Evolutionary conservation across 2,888 invertebrate species (phyloP), one percentile per base, ranked within the genome.

Genomic region (Lasioglossum vierecki): DNA sequence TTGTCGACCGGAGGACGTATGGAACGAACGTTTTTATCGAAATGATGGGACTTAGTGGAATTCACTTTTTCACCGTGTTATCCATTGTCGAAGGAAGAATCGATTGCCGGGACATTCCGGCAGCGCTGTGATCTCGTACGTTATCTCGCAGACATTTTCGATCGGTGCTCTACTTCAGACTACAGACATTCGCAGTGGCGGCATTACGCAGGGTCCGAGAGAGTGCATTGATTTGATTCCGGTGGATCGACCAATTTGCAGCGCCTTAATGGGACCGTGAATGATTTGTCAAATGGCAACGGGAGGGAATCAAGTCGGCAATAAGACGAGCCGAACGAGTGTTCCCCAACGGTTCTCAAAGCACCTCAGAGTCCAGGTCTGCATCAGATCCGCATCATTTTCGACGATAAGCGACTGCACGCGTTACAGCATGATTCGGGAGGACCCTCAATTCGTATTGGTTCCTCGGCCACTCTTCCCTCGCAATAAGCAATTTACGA

Each of bases 71-170:
- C 57, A 70, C 75, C 60, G 60, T 35, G 49, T 63, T 66, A 75
- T 82, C 79, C n/a, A 79, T 70, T 35, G 57, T 46, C 41, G 26
- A n/a, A 22, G 60, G 57, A 71, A n/a, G 39, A 49, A 71, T 83
- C 75, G 80, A 75, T 63, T 46, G 8, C 15, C 35, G n/a, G 71
- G 79, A 75, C 60, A 35, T 63, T 79, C 57, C 68, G 35, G 57
- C 35, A 8, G 15, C 11, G 39, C 53, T 35, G 13, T 60, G 39
- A 79, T 70, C 39, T 35, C 57, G 53, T 73, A 49, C 35, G 53
- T 72, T 68, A 68, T 46, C 68, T 30, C 26, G 6, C n/a, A n/a
- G 35, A 74, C 68, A 26, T 74, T 39, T 30, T 46, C 46, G 79
- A 70, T 79, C 53, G 30, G 30, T 39, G 66, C 22, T 73, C 39